Conservation (phyloP, 2,888 invertebrate genomes). For the Callyntrura sp. region DNA sequence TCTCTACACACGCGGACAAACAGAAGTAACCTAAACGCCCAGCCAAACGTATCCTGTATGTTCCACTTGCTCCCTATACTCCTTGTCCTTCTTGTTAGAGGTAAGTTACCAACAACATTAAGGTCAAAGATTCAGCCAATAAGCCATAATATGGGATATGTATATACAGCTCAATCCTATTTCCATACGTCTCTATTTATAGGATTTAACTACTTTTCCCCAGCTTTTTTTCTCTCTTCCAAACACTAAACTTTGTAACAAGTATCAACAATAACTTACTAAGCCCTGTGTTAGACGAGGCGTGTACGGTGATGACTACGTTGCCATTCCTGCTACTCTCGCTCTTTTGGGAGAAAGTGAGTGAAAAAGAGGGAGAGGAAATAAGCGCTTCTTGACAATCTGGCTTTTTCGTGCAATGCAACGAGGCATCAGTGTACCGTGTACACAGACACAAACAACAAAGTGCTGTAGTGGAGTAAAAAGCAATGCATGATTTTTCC, state of each 20-base stretch:
- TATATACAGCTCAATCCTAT: conserved; percentile 50
- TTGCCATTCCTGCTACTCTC: no score
- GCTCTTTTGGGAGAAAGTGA: no score
- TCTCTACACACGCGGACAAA: no score
- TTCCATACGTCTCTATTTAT: conserved; percentile 55
- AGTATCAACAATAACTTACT: conserved; percentile 48
- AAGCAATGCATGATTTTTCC: conserved; percentile 11
- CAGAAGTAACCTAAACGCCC: not conserved
- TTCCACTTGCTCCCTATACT: not conserved
- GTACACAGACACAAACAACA: conserved; percentile 1
- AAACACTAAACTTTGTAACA: conserved; percentile 48
- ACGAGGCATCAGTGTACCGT: not conserved
- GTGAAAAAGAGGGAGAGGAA: no score
- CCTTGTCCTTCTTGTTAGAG: conserved; percentile 27
- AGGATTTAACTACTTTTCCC: conserved; percentile 49
- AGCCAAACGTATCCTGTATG: not conserved
- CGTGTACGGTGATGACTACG: no score
- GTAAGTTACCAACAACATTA: conserved; percentile 52
- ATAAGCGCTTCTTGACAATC: conserved; percentile 42
- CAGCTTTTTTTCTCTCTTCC: conserved; percentile 23
- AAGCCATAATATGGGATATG: no score
- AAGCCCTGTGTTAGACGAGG: conserved; percentile 39
- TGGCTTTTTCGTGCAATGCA: conserved; percentile 39
- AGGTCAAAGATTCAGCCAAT: conserved; percentile 60
- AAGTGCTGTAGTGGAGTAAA: no score